These are phyloP conservation scores for Serinus canaria DNA, from an alignment of 2,113 vertebrate species.

Conservation along the genomic window DNA sequence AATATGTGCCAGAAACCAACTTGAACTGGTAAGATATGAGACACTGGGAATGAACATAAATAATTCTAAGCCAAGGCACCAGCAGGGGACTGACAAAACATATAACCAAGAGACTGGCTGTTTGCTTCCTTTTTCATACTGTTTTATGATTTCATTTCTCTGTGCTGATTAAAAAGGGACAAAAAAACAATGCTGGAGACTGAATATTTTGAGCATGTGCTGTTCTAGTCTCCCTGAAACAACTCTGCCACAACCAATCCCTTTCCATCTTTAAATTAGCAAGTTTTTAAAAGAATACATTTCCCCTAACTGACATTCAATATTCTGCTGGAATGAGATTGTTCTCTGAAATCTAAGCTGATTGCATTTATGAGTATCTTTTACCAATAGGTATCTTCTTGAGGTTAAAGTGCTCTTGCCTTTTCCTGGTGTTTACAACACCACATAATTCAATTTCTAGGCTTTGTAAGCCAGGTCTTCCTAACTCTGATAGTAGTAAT, in stretches of 20 bases:
- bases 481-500: not conserved
- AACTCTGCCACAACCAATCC: not conserved
- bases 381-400: not conserved
- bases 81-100: conserved; percentile 53
- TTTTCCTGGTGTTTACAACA: not conserved
- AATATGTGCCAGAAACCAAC: conserved; percentile 27
- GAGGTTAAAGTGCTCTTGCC: not conserved
- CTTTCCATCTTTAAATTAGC: not conserved
- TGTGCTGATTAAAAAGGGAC: conserved; percentile 52
- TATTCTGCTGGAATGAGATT: not conserved
- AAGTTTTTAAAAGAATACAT: not conserved
- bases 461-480: not conserved
- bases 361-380: not conserved
- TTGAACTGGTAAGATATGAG: conserved; percentile 30
- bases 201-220: not conserved
- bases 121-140: conserved; percentile 40
- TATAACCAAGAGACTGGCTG: conserved; percentile 38
- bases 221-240: not conserved
- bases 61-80: conserved; percentile 50
- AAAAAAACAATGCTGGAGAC: conserved; percentile 7
- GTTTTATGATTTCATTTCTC: conserved; percentile 59
- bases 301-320: not conserved
- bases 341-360: not conserved
- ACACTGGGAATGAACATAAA: conserved; percentile 45
- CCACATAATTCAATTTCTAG: not conserved